phyloP scores from a whole-genome alignment of 2,113 vertebrate genomes.

The Colaptes auratus region DNA sequence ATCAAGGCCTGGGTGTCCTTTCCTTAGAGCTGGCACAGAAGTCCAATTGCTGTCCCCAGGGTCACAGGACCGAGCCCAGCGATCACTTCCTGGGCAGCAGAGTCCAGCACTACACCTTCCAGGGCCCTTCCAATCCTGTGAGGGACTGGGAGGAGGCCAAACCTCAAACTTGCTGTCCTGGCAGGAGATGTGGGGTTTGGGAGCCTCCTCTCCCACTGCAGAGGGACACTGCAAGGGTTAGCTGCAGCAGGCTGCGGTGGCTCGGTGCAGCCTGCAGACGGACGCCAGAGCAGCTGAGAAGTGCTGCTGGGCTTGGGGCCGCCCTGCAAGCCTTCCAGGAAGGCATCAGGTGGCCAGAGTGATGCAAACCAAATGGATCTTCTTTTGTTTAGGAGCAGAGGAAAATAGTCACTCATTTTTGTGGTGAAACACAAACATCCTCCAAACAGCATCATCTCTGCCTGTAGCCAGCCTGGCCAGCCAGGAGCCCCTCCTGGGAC shows the following conservation, averaged over 20 bases:
- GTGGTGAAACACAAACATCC: constrained; percentile 61
- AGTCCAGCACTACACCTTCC: neutral
- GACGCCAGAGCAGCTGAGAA: neutral
- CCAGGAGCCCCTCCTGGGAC: neutral
- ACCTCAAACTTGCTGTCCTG: neutral
- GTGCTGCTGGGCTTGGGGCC: constrained; percentile 22
- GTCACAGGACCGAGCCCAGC: neutral
- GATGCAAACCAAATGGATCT: constrained; percentile 72
- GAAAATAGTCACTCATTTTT: constrained; percentile 63
- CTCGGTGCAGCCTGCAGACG: neutral
- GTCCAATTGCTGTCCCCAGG: neutral
- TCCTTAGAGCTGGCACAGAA: neutral
- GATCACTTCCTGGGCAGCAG: neutral
- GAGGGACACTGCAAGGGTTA: neutral
- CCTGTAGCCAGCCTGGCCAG: constrained; percentile 49
- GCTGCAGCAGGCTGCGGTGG: neutral
- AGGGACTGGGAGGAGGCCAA: neutral
- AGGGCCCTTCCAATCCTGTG: neutral
- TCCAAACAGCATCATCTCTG: constrained; percentile 58
- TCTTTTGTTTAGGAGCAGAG: constrained; percentile 68
- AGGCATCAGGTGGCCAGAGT: constrained; percentile 64
- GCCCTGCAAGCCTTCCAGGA: constrained; percentile 65
- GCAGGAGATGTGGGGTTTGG: neutral
- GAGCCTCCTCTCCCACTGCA: neutral
- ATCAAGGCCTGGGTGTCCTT: neutral